Evolutionary conservation across 2,797 vertebrate species (phyloP), one percentile per base, ranked within the genome.

Genomic region (Microctenopoma lineatum): DNA sequence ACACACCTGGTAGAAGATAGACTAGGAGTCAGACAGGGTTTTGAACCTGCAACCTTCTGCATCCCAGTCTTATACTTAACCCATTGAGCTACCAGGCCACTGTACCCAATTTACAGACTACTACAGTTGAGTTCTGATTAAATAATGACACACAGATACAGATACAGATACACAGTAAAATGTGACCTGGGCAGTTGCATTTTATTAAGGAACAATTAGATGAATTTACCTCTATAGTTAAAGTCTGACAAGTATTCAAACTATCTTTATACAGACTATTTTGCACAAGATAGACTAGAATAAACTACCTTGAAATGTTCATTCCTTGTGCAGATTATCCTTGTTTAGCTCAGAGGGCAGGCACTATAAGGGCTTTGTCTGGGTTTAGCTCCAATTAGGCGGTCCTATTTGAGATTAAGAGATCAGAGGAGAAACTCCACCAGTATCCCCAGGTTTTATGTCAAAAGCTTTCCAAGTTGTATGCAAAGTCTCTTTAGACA

Each of bases 361-460:
- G 39, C 44, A 64, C 60, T 39, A 54, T 53, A 39, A 56, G 51
- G 64, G 77, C 63, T 71, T 76, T 78, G 83, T 79, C 77, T 74
- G 66, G 34, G 45, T 83, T 82, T 78, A 73, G 54, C 67, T 68
- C 75, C 59, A 84, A 72, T 86, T 86, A 88, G 67, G 38, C 50
- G 54, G 21, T 65, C 44, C 65, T 48, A 8, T 44, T 74, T 50
- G 6, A 82, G 84, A 87, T 87, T 86, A 81, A 71, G 29, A 80
- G 78, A 84, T 84, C 59, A 81, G 62, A 76, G 55, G 65, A 74
- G 71, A 77, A 70, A 66, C 53, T 60, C 59, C 39, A 12, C 7
- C n/a, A 15, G 16, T 18, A 73, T 82, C 61, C 48, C 6, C 51
- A 48, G 66, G 79, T 74, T 67, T 77, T 75, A 59, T 70, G 53